These are phyloP conservation scores for Muscicapa comitata DNA, from an alignment of 2,797 vertebrate species.

Conservation along the genomic window DNA sequence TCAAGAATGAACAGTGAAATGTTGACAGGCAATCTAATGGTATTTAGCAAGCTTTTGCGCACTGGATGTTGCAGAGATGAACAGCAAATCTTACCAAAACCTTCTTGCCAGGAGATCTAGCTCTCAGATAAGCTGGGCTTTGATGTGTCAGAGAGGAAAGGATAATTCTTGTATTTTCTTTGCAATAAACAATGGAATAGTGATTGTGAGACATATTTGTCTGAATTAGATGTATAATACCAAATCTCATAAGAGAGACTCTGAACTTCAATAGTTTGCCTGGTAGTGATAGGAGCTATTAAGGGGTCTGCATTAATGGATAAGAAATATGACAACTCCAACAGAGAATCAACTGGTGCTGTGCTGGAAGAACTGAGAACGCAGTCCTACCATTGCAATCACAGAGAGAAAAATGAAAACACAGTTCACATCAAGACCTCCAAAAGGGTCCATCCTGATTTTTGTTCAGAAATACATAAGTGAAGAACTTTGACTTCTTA, in stretches of 20 bases:
- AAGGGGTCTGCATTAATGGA: slow-evolving; percentile 38
- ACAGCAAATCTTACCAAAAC: slow-evolving; percentile 3
- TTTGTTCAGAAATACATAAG: neutral
- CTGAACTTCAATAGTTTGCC: slow-evolving; percentile 41
- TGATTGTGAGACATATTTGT: slow-evolving; percentile 15
- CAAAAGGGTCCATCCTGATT: neutral
- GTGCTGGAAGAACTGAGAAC: neutral
- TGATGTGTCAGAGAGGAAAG: slow-evolving; percentile 39
- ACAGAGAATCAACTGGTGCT: slow-evolving; percentile 45
- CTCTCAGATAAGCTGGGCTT: slow-evolving; percentile 25
- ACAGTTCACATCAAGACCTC: fast-evolving
- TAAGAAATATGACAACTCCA: slow-evolving; percentile 49
- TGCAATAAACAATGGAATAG: slow-evolving; percentile 35
- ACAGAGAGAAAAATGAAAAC: neutral
- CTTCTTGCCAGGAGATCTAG: slow-evolving; percentile 41
- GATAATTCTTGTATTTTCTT: slow-evolving; percentile 45
- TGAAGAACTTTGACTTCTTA: neutral
- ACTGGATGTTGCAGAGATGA: neutral
- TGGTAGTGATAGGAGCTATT: slow-evolving; percentile 54
- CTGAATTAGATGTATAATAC: slow-evolving; percentile 50
- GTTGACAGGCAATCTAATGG: neutral
- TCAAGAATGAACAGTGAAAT: neutral
- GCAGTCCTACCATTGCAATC: neutral
- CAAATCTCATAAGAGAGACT: slow-evolving; percentile 36
- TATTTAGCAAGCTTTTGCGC: neutral